Base-by-base conservation (phyloP, 2,113 vertebrate species). In the Lycaon pictus region DNA sequence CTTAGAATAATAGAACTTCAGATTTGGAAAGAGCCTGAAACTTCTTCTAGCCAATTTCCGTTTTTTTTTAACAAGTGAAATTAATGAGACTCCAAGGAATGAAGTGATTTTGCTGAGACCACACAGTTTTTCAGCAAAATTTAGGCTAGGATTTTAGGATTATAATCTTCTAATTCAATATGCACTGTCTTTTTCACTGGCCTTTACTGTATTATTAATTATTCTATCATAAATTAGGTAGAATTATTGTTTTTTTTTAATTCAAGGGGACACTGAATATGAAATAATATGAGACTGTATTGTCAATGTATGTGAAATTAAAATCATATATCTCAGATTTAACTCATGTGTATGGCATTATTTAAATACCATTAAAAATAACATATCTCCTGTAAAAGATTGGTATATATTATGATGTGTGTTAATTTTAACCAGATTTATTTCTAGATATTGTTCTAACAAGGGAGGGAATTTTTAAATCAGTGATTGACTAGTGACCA, bases 1-100 rank as follows among this genome's bases (percentile, higher is more conserved):
- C 85, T 90, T 92, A 48, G 63, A 82, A 93, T 90, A 88, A 88
- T 12, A 93, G 35, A 94, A 95, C 19, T 43, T 95, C 5, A n/a
- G 67, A 88, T 25, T 87, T 93, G 32, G 86, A 60, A 93, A 80
- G 19, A 92, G 25, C 11, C 27, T 25, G 69, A 95, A 90, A 94
- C 69, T 35, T 56, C 82, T 88, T 79, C n/a, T 76, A 72, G 69
- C 48, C 63, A 96, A 58, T 93, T 86, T n/a, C 51, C 9, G 82
- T 69, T 43, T 72, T 81, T 69, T 89, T 90, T 95, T 77, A 62
- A 71, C 71, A 65, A 76, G 51, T 58, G 32, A 82, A 89, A 86
- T 93, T 77, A 96, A 89, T 43, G 72, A 89, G 69, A 53, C 32
- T 29, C 12, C 55, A 19, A 67, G 5, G 60, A 95, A 88, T 51